Conservation (phyloP, 1,140 invertebrate genomes). For the Drosophila teissieri region DNA sequence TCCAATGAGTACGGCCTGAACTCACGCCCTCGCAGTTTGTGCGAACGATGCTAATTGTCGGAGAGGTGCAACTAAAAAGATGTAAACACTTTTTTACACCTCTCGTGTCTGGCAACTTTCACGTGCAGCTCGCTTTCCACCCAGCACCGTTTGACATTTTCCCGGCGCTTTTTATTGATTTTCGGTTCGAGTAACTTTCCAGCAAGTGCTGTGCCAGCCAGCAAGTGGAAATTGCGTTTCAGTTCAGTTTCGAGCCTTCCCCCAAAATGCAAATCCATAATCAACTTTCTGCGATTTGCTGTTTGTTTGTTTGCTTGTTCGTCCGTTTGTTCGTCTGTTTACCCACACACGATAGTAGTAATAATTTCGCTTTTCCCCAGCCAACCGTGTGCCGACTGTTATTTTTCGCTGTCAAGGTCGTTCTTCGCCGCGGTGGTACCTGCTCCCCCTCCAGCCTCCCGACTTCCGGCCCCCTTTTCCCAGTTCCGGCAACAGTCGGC, state of each 20-base stretch:
- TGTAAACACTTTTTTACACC: constrained; percentile 53
- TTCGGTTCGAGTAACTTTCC: constrained; percentile 63
- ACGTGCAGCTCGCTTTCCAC: constrained; percentile 62
- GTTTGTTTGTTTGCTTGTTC: constrained; percentile 36
- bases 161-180: constrained; percentile 64
- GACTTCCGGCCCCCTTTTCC: background rate
- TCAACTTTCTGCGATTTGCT: constrained; percentile 58
- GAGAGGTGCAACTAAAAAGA: constrained; percentile 45
- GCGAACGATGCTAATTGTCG: constrained; percentile 46
- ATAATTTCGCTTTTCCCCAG: constrained; percentile 35
- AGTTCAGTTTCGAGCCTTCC: constrained; percentile 34
- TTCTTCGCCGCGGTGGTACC: constrained; percentile 49
- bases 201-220: constrained; percentile 12
- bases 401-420: constrained; percentile 74
- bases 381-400: constrained; percentile 36
- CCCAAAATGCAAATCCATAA: constrained; percentile 74
- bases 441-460: background rate
- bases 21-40: constrained; percentile 13
- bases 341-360: constrained; percentile 43
- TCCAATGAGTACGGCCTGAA: background rate
- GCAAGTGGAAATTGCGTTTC: constrained; percentile 55
- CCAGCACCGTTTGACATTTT: constrained; percentile 68
- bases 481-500: constrained; percentile 39
- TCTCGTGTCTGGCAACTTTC: constrained; percentile 62
- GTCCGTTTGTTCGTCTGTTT: constrained; percentile 37